Base-by-base conservation (phyloP, 2,113 vertebrate genomes). In the Candoia aspera region DNA sequence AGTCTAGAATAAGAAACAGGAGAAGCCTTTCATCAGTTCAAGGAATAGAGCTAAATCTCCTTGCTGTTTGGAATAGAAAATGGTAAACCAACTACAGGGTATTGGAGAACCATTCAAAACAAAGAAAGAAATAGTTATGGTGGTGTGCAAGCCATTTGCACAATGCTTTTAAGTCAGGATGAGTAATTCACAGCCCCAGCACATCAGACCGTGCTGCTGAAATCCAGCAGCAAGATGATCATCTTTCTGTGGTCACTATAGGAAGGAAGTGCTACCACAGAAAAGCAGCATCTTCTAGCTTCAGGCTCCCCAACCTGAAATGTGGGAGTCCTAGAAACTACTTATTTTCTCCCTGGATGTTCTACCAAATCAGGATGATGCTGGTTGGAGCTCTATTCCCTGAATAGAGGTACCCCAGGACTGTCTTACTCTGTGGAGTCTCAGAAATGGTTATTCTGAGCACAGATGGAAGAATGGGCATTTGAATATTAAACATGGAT, bases 1-100 rank as follows among this genome's bases (percentile, higher is more conserved):
- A 94, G 97, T 98, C 99, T 99, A 96, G 93, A 97, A 90, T 96
- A 33, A 97, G 23, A 96, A 0, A 64, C 83, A 92, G 11, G 90
- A 3, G 46, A 1, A 68, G 62, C 55, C 59, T 49, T 60, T 37
- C 23, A 23, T 73, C 42, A 92, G 59, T 91, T 37, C 6, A 33
- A 93, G 42, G 55, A 46, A 26, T 11, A 9, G n/a, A 23, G 5
- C 57, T 53, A n/a, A 24, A 37, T 54, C 13, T 37, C n/a, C 53
- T 55, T 60, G 53, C 33, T 15, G 8, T 10, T 13, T 42, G 2
- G 23, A 9, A 42, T 12, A 24, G 3, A 91, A 0, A 1, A 49
- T 9, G n/a, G 29, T 55, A 17, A 54, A 54, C 15, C 2, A 53
- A 12, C 57, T 15, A 6, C 37, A 90, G 17, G 49, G 26, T 19